Percentiles rank a stretch among this genome's conserved stretches.
phyloP scores from a whole-genome alignment of 2,888 invertebrate species.

The Acanthopleura granulata region DNA sequence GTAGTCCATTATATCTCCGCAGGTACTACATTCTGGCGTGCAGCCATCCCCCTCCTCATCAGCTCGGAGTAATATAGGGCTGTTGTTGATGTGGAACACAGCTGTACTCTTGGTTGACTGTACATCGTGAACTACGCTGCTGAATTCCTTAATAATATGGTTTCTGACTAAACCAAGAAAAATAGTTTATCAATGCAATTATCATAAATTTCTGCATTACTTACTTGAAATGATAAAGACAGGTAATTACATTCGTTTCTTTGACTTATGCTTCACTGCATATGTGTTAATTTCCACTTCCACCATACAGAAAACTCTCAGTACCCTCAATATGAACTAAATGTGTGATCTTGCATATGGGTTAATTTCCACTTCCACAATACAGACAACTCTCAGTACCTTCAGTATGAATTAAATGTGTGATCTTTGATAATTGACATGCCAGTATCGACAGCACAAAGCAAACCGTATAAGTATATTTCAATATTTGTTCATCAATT shows the following conservation, averaged over 20 bases:
- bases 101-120: background rate
- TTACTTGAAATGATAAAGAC: background rate
- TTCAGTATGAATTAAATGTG: too few species aligned
- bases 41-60: background rate
- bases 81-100: background rate
- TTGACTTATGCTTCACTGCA: too few species aligned
- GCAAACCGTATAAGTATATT: too few species aligned
- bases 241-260: background rate
- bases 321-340: too few species aligned
- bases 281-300: too few species aligned
- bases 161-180: background rate
- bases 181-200: background rate
- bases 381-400: too few species aligned
- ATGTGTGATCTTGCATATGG: too few species aligned
- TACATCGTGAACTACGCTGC: background rate
- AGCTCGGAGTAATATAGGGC: background rate
- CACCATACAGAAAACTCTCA: too few species aligned
- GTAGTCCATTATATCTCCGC: slow-evolving; percentile 35
- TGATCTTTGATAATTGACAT: too few species aligned
- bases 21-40: slow-evolving; percentile 28
- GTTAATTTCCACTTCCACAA: too few species aligned
- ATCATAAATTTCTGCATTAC: background rate
- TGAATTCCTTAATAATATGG: background rate
- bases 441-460: too few species aligned
- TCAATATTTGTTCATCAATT: too few species aligned